A percentile compares a stretch with the other conserved stretches of the same genome.
Evolutionary conservation across 2,888 invertebrate genomes (phyloP).

Genomic region (Sturmia bella): DNA sequence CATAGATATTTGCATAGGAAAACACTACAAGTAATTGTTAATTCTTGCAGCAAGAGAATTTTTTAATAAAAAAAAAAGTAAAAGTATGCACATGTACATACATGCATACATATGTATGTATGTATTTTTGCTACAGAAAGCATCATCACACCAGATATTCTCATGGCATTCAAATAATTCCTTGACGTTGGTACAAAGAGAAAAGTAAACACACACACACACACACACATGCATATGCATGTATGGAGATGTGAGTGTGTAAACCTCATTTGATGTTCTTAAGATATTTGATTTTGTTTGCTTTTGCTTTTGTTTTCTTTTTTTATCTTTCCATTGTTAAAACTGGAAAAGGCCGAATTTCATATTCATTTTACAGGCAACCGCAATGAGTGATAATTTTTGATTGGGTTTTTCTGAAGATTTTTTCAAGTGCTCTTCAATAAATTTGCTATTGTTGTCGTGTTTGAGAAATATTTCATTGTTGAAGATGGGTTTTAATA

Average conservation of each 20-base stretch:
- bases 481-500: no score
- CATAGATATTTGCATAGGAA: constrained; percentile 63
- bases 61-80: constrained; percentile 36
- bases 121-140: constrained; percentile 41
- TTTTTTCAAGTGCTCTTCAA: neutral
- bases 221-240: neutral
- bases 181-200: constrained; percentile 39
- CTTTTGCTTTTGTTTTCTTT: constrained; percentile 2
- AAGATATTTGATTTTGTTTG: constrained; percentile 20
- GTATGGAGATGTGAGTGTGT: neutral
- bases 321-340: constrained; percentile 31
- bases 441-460: no score
- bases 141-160: constrained; percentile 44
- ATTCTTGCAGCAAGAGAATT: constrained; percentile 44
- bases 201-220: neutral
- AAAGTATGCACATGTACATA: no score
- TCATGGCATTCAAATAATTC: constrained; percentile 13
- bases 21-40: constrained; percentile 48
- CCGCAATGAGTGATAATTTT: neutral
- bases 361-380: neutral
- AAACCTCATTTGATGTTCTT: constrained; percentile 21
- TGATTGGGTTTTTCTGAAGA: no score
- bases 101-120: no score
- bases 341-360: constrained; percentile 29
- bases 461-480: no score